A percentile compares a stretch with the other conserved stretches of the same genome.
Evolutionary conservation across 2,888 invertebrate species (phyloP).

Genomic region (Microdon myrmicae): DNA sequence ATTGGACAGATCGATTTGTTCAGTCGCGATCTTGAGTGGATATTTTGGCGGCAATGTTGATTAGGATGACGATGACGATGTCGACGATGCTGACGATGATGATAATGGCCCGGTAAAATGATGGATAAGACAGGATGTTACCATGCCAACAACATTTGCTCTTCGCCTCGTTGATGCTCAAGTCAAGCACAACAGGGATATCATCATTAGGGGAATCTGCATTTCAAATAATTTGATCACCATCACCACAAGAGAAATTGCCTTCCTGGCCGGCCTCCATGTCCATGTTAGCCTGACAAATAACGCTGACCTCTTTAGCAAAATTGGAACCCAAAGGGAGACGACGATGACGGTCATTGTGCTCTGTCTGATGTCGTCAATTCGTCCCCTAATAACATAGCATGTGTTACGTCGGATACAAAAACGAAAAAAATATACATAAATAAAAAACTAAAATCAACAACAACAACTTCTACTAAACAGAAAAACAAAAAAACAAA

Average conservation of each 20-base stretch:
- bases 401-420: slow-evolving; percentile 47
- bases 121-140: slow-evolving; percentile 52
- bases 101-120: slow-evolving; percentile 59
- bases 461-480: background rate
- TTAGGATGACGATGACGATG: slow-evolving; percentile 44
- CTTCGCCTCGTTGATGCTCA: no score
- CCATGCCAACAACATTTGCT: slow-evolving; percentile 51
- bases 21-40: slow-evolving; percentile 30
- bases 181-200: slow-evolving; percentile 47
- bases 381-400: slow-evolving; percentile 66
- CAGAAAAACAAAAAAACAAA: no score
- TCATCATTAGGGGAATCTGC: slow-evolving; percentile 51
- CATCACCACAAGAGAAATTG: slow-evolving; percentile 22
- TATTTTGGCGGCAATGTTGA: slow-evolving; percentile 50
- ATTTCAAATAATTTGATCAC: slow-evolving; percentile 52
- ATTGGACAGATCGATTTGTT: slow-evolving; percentile 39
- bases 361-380: slow-evolving; percentile 62
- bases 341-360: background rate
- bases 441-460: slow-evolving; percentile 21
- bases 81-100: slow-evolving; percentile 58
- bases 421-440: slow-evolving; percentile 49
- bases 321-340: slow-evolving; percentile 25
- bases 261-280: background rate
- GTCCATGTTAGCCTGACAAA: slow-evolving; percentile 26
- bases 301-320: slow-evolving; percentile 41